Evolutionary conservation across 2,113 vertebrate species (phyloP).

Genomic region (Arenaria interpres): DNA sequence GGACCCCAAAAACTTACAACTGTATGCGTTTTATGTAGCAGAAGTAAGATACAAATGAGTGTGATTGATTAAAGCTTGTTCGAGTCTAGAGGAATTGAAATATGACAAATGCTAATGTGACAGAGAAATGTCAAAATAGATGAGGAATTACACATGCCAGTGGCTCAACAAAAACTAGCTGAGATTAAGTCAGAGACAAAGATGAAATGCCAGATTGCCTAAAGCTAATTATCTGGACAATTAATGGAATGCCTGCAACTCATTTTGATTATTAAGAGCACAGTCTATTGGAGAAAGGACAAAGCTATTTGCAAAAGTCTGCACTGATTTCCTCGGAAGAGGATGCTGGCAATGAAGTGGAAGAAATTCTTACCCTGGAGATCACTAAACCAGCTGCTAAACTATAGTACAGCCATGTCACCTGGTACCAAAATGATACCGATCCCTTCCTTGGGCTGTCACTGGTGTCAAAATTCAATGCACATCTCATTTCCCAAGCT

Average conservation of each 20-base stretch:
- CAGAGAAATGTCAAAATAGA: constrained; percentile 56
- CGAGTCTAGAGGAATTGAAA: background rate
- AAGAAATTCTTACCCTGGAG: constrained; percentile 43
- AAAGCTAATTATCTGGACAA: constrained; percentile 74
- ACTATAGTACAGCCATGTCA: background rate
- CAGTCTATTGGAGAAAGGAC: constrained; percentile 65
- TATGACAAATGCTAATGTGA: constrained; percentile 26
- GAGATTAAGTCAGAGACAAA: constrained; percentile 67
- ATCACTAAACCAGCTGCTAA: constrained; percentile 28
- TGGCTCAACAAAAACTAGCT: constrained; percentile 43
- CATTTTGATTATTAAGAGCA: constrained; percentile 67
- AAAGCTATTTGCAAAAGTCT: constrained; percentile 67
- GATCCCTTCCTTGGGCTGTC: background rate
- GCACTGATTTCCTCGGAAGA: constrained; percentile 60
- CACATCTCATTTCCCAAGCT: background rate
- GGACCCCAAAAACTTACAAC: background rate
- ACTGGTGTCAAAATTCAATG: background rate
- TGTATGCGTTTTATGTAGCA: background rate
- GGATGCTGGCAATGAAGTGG: constrained; percentile 55
- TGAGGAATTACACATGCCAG: constrained; percentile 27
- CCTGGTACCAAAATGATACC: background rate
- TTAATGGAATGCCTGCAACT: constrained; percentile 75
- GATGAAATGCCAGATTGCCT: constrained; percentile 73
- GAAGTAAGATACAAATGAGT: constrained; percentile 13
- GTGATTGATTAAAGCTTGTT: background rate